phyloP scores from a whole-genome alignment of 53 echinoderm and acorn worm species.

The Astropecten irregularis region DNA sequence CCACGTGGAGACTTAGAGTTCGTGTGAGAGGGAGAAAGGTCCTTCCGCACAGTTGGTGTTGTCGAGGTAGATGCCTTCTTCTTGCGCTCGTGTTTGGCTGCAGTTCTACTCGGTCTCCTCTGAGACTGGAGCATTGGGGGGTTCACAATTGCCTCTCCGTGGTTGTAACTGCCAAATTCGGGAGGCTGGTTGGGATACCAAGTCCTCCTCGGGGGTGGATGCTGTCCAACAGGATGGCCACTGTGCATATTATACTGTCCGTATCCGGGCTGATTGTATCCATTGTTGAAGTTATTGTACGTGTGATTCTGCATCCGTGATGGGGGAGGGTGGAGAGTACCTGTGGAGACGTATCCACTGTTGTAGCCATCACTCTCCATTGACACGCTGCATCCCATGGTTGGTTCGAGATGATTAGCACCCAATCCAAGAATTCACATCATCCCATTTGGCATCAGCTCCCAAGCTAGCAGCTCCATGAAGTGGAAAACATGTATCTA shows the following conservation, averaged over 20 bases:
- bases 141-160: neutral
- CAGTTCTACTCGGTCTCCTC: neutral
- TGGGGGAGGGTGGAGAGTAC: neutral
- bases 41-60: neutral
- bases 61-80: neutral
- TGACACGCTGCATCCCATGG: neutral
- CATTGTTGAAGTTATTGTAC: neutral
- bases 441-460: no score
- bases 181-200: conserved; percentile 41
- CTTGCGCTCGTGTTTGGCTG: neutral
- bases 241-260: no score
- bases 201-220: no score
- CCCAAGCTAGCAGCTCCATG: no score
- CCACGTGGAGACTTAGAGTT: neutral
- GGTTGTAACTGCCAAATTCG: conserved; percentile 15
- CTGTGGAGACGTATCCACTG: neutral
- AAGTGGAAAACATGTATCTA: no score
- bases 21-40: neutral
- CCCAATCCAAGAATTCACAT: no score
- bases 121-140: neutral
- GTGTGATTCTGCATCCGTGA: neutral
- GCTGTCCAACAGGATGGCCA: no score
- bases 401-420: no score
- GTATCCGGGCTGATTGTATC: neutral
- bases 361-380: neutral